Percentiles rank a stretch among this genome's conserved stretches.
These are phyloP conservation scores for Syngnathus scovelli DNA, from an alignment of 2,113 vertebrate species.

Conservation along the genomic window DNA sequence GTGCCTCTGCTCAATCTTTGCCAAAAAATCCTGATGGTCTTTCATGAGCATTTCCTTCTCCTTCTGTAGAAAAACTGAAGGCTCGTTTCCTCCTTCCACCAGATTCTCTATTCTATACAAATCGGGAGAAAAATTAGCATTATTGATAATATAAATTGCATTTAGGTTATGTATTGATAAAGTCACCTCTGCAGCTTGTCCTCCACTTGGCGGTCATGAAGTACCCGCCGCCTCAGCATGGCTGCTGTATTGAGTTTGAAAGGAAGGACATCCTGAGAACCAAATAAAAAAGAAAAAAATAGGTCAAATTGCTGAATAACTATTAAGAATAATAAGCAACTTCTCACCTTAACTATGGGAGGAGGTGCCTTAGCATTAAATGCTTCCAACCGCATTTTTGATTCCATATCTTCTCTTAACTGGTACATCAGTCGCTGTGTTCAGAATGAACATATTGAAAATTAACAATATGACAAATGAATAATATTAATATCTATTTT, in stretches of 20 bases:
- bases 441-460: neutral
- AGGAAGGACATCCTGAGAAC: constrained; percentile 65
- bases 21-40: constrained; percentile 74
- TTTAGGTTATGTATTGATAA: neutral
- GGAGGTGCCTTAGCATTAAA: constrained; percentile 40
- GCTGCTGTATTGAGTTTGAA: constrained; percentile 84
- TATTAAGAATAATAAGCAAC: neutral
- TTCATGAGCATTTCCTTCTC: constrained; percentile 77
- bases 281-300: no score
- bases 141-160: neutral
- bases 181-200: constrained; percentile 67
- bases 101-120: constrained; percentile 55
- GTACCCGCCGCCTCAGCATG: constrained; percentile 79
- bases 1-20: constrained; percentile 63
- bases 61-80: constrained; percentile 80
- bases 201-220: constrained; percentile 77
- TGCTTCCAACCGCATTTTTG: constrained; percentile 57
- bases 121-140: neutral
- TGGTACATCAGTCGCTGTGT: constrained; percentile 60
- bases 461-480: neutral
- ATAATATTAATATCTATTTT: neutral
- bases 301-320: no score
- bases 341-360: constrained; percentile 37
- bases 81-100: constrained; percentile 72
- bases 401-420: constrained; percentile 57